phyloP scores from a whole-genome alignment of 2,113 vertebrate species.

The Labrus mixtus region DNA sequence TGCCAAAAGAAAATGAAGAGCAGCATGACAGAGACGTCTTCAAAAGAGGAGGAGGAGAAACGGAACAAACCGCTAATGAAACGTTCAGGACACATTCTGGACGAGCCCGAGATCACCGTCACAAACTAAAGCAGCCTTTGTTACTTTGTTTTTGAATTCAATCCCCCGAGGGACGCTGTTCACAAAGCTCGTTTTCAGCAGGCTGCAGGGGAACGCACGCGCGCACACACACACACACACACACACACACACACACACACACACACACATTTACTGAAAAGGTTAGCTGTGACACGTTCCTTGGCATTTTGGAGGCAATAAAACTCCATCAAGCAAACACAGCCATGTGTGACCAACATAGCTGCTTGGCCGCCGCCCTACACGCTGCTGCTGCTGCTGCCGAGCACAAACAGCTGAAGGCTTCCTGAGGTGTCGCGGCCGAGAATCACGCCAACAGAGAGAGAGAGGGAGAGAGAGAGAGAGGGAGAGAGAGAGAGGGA shows the following conservation, averaged over 20 bases:
- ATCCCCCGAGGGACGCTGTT: constrained; percentile 17
- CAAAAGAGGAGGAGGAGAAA: constrained; percentile 1
- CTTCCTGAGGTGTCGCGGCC: not conserved
- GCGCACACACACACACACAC: too few species aligned
- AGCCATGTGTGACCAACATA: constrained; percentile 49
- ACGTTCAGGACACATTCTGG: not conserved
- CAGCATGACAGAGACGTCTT: not conserved
- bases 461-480: not conserved
- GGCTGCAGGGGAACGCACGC: not conserved
- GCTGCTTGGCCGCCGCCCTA: constrained; percentile 13
- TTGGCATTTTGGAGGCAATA: constrained; percentile 52
- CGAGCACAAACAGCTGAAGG: constrained; percentile 31
- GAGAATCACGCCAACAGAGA: not conserved
- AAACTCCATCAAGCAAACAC: constrained; percentile 45
- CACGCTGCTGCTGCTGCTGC: constrained; percentile 2
- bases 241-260: not conserved
- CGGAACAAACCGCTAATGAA: constrained; percentile 1
- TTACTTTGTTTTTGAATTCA: constrained; percentile 26
- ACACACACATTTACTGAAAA: constrained; percentile 26
- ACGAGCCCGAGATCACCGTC: not conserved
- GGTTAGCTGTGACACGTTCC: constrained; percentile 48
- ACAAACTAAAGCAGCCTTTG: constrained; percentile 11
- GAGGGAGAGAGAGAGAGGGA: not conserved
- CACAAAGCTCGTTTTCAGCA: constrained; percentile 36
- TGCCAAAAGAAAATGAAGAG: not conserved